Evolutionary conservation across 2,113 vertebrate species (phyloP).

Genomic region (Redunca redunca): DNA sequence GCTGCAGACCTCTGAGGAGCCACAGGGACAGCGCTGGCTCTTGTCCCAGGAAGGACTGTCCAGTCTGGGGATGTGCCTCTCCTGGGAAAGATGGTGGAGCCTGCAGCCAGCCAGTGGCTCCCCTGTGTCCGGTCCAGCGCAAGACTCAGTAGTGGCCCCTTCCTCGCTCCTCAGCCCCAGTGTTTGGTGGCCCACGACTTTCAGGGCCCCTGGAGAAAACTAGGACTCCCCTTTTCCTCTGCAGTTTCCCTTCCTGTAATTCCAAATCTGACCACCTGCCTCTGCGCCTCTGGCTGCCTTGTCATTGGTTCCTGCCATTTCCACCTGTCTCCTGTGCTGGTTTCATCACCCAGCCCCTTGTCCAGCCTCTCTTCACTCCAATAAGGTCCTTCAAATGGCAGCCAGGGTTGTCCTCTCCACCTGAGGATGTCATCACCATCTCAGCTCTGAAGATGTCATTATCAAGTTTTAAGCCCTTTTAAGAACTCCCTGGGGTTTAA

Average conservation of each 20-base stretch:
- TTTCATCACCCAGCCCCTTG: not conserved
- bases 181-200: not conserved
- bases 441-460: not conserved
- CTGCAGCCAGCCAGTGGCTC: not conserved
- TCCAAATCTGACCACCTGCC: not conserved
- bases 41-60: not conserved
- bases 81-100: not conserved
- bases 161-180: not conserved
- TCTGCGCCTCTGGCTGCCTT: not conserved
- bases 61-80: not conserved
- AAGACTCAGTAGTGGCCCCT: not conserved
- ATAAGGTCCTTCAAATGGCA: not conserved
- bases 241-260: not conserved
- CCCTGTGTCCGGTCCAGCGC: rapidly evolving
- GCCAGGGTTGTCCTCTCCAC: not conserved
- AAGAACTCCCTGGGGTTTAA: not conserved
- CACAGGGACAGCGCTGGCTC: not conserved
- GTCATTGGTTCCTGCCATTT: not conserved
- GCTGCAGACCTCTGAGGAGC: not conserved
- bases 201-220: not conserved
- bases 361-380: not conserved
- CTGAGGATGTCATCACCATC: not conserved
- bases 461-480: not conserved
- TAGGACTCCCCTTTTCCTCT: not conserved
- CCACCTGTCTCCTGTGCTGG: rapidly evolving